Percentiles rank a stretch among this genome's conserved stretches.
phyloP scores from a whole-genome alignment of 2,113 vertebrate genomes.

The Limnothrissa miodon region DNA sequence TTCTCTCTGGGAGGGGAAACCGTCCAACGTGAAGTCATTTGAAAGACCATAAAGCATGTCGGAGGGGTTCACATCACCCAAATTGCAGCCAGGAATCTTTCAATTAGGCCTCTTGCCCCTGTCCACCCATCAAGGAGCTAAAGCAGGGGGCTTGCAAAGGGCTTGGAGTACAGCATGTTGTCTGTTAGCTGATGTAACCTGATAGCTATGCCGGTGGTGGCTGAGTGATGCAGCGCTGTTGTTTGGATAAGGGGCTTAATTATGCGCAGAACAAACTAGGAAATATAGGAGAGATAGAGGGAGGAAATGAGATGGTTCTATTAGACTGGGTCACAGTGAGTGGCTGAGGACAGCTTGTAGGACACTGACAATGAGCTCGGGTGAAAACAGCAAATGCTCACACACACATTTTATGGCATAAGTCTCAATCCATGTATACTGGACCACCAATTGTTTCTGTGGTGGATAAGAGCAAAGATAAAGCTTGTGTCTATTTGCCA shows the following conservation, averaged over 20 bases:
- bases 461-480: not conserved
- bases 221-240: constrained; percentile 12
- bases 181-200: constrained; percentile 41
- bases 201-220: constrained; percentile 36
- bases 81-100: not conserved
- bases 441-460: not conserved
- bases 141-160: not conserved
- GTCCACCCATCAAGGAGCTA: not conserved
- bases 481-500: not conserved
- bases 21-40: not conserved
- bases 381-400: not conserved
- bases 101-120: not conserved
- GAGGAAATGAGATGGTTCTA: constrained; percentile 33
- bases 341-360: not conserved
- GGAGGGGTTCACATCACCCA: not conserved
- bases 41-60: not conserved
- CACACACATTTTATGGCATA: not conserved
- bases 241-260: constrained; percentile 33
- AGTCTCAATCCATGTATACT: not conserved
- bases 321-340: constrained; percentile 14
- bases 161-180: not conserved
- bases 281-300: constrained; percentile 15
- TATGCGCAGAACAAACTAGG: constrained; percentile 13
- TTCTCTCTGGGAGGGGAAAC: not conserved
- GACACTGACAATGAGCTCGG: not conserved